phyloP scores from a whole-genome alignment of 2,888 invertebrate species.

The Phaedon cochleariae region DNA sequence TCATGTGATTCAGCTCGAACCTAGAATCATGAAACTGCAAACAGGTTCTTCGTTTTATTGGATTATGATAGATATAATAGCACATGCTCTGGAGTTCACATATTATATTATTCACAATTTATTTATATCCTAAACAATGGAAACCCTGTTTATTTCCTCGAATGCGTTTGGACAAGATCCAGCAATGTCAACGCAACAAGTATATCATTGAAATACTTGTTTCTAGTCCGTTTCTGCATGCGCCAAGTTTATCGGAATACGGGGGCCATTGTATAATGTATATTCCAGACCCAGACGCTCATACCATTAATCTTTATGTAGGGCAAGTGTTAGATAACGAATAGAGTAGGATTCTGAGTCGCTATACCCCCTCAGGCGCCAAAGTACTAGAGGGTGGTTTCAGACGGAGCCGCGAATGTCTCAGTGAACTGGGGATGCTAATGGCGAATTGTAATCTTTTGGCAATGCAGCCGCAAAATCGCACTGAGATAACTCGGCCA shows the following conservation, averaged over 20 bases:
- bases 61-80: too few relatives aligned
- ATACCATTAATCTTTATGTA: slow-evolving; percentile 23
- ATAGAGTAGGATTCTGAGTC: slow-evolving; percentile 14
- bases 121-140: neutral
- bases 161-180: neutral
- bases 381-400: neutral
- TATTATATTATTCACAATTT: too few relatives aligned
- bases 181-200: neutral
- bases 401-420: neutral
- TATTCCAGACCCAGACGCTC: slow-evolving; percentile 13
- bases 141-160: neutral
- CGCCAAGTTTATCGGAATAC: slow-evolving; percentile 20
- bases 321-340: slow-evolving; percentile 28
- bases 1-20: too few relatives aligned
- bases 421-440: too few relatives aligned
- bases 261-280: slow-evolving; percentile 19
- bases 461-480: too few relatives aligned
- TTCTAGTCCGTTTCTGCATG: neutral
- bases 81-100: too few relatives aligned
- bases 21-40: too few relatives aligned
- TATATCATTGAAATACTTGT: neutral
- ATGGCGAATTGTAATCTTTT: too few relatives aligned
- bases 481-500: too few relatives aligned
- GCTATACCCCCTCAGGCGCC: slow-evolving; percentile 10
- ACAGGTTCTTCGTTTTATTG: too few relatives aligned